Base-by-base conservation (phyloP, 2,888 invertebrate genomes). In the Ophion slaviceki region DNA sequence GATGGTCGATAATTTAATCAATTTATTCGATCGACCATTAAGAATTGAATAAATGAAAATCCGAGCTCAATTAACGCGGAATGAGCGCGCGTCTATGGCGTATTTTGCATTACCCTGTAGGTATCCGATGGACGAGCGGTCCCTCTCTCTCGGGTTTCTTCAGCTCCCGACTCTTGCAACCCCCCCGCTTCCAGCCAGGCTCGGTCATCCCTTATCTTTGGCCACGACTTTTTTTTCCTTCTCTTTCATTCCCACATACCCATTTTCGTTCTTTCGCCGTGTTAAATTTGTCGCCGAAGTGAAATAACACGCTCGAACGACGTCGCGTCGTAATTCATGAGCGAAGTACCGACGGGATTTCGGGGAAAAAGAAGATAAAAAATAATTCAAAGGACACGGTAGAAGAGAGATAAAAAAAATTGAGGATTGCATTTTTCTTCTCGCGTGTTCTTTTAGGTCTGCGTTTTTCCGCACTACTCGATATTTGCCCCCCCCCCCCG, bases 241-340 rank as follows among this genome's bases (percentile, higher is more conserved):
- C 7, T 14, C 53, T 36, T 59, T 70, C 74, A 84, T 80, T 82
- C 86, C 53, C 66, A 14, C 72, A 20, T 28, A 47, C 70, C 36
- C 59, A 70, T 61, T 53, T 82, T 77, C 71, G 62, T 57, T 76
- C 62, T 76, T 66, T 66, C 71, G 66, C 66, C 71, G 47, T 85
- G 88, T 85, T 86, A 90, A 91, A 92, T 91, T 91, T 90, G 90
- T 90, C 90, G 87, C 88, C 89, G 86, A 89, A 89, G 89, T 89
- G 89, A 89, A 90, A 90, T 91, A 90, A 91, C 89, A 88, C 86
- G 88, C 83, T 86, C 86, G 77, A 61, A 78, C 85, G 86, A 83
- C 85, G 86, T 87, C 82, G 78, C 84, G 80, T 83, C 87, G 86
- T 89, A 89, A 89, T 88, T 90, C 86, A 89, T 72, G 87, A 71